Evolutionary conservation across 2,888 invertebrate species (phyloP).

Genomic region (Papilio elwesi): DNA sequence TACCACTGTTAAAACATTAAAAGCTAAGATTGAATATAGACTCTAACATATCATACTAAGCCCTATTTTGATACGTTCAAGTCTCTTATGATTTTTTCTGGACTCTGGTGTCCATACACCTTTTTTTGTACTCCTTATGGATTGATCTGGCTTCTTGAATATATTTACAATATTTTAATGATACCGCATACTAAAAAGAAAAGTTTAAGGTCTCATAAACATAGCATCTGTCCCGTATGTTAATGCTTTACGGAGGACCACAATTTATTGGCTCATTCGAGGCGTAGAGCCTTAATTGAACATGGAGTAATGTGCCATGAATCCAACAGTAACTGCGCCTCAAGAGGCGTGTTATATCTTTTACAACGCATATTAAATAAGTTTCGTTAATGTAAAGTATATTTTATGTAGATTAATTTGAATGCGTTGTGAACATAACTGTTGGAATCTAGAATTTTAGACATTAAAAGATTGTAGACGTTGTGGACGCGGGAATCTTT

Average conservation of each 20-base stretch:
- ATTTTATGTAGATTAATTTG: conserved; percentile 19
- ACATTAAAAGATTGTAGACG: not conserved
- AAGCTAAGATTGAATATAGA: no score
- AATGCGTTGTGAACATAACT: not conserved
- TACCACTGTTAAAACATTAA: no score
- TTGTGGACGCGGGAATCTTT: no score
- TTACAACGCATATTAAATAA: conserved; percentile 20
- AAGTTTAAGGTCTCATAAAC: conserved; percentile 21
- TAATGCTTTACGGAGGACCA: conserved; percentile 9
- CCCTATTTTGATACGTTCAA: no score
- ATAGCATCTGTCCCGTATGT: conserved; percentile 21
- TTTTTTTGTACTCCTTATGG: no score
- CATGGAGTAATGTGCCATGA: conserved; percentile 35
- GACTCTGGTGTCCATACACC: no score
- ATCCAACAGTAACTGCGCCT: conserved; percentile 24
- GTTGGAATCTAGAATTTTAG: not conserved
- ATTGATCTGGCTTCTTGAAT: no score
- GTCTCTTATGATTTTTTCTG: no score
- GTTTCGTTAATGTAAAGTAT: conserved; percentile 19
- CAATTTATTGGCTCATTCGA: conserved; percentile 30
- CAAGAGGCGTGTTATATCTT: conserved; percentile 21
- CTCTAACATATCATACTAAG: no score
- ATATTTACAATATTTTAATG: no score
- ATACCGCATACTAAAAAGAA: not conserved
- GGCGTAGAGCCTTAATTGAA: conserved; percentile 32